phyloP scores from a whole-genome alignment of 2,888 invertebrate species.

The Pammene fasciana region DNA sequence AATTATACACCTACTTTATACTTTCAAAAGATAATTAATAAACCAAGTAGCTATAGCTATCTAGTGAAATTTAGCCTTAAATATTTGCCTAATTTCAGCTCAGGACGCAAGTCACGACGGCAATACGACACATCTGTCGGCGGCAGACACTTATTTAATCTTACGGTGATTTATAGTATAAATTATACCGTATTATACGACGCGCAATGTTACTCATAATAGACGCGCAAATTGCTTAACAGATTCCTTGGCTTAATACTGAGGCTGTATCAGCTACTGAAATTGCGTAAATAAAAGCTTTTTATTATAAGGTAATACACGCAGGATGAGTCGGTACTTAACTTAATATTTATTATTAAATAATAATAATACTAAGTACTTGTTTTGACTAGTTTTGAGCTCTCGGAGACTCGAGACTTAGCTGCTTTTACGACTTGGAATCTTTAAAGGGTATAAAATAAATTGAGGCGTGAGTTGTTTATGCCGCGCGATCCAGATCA shows the following conservation, averaged over 20 bases:
- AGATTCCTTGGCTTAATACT: conserved; percentile 13
- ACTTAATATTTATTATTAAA: too few relatives aligned
- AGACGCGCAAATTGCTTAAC: conserved; percentile 8
- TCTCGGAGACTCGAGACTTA: conserved; percentile 2
- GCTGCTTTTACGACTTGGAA: conserved; percentile 17
- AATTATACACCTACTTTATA: not conserved
- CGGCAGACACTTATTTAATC: conserved; percentile 51
- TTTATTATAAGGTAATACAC: too few relatives aligned
- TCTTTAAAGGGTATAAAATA: conserved; percentile 30
- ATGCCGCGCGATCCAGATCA: conserved; percentile 20
- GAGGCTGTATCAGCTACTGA: not conserved
- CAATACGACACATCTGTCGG: conserved; percentile 50
- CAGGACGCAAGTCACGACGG: conserved; percentile 42
- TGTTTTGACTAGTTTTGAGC: not conserved
- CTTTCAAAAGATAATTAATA: conserved; percentile 12
- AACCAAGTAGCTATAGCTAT: conserved; percentile 12
- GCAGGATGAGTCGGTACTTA: too few relatives aligned
- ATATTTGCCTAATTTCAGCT: conserved; percentile 45
- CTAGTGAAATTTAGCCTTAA: conserved; percentile 39
- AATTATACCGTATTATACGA: conserved; percentile 46
- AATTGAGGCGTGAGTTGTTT: conserved; percentile 29
- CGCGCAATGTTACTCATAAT: conserved; percentile 24
- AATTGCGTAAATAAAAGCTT: too few relatives aligned
- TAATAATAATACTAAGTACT: too few relatives aligned
- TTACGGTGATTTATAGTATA: conserved; percentile 49